A percentile compares a stretch with the other conserved stretches of the same genome.
Evolutionary conservation across 2,797 vertebrate species (phyloP).

Genomic region (Triplophysa yarkandensis): DNA sequence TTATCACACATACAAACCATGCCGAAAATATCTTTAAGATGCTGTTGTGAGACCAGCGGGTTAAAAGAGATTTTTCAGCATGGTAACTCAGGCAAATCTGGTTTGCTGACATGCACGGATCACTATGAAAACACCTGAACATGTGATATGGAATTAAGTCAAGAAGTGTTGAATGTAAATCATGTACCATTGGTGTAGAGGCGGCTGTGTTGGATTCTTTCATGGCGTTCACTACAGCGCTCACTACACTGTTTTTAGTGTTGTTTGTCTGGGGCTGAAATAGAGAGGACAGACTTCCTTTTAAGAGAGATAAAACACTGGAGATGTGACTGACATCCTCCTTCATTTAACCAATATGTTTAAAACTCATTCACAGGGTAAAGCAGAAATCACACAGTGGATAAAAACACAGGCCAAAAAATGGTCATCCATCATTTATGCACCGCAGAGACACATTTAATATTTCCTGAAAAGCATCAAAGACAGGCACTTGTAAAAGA

Average conservation of each 20-base stretch:
- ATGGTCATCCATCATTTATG: conserved; percentile 17
- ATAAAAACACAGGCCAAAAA: conserved; percentile 3
- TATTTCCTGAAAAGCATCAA: neutral
- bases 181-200: conserved; percentile 98
- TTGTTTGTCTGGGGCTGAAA: conserved; percentile 98
- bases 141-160: neutral
- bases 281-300: conserved; percentile 56
- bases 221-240: conserved; percentile 87
- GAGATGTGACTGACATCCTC: conserved; percentile 17
- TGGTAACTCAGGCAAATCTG: neutral
- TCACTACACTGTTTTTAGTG: conserved; percentile 99
- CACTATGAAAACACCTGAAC: conserved; percentile 12
- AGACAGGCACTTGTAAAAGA: neutral
- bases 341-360: too few species aligned
- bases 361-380: neutral
- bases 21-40: neutral
- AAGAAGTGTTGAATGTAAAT: conserved; percentile 50
- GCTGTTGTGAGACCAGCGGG: neutral
- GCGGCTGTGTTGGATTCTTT: conserved; percentile 94
- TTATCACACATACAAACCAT: conserved; percentile 22
- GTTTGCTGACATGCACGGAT: conserved; percentile 19
- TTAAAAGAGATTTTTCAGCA: neutral
- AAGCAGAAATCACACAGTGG: conserved; percentile 5
- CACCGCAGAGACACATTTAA: neutral
- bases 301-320: conserved; percentile 46